Evolutionary conservation across 1,140 invertebrate species (phyloP).

Genomic region (Temnothorax nylanderi): DNA sequence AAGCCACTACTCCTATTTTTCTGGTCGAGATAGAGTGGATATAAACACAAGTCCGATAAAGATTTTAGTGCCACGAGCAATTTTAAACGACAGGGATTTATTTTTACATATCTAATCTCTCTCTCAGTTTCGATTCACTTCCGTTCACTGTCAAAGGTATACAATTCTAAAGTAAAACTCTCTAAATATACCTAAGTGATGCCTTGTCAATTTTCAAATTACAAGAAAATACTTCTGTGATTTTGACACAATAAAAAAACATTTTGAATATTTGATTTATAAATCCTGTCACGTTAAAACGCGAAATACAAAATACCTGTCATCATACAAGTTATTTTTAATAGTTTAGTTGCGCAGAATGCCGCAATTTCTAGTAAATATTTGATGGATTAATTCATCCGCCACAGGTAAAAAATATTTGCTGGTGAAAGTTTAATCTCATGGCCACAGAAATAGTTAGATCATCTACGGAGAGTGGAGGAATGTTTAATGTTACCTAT

Average conservation of each 20-base stretch:
- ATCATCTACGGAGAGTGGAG: background rate
- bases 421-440: conserved; percentile 30
- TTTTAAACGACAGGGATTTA: background rate
- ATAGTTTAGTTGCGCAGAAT: conserved; percentile 23
- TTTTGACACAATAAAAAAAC: conserved; percentile 1
- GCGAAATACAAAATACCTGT: conserved; percentile 7
- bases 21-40: conserved; percentile 32
- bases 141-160: background rate
- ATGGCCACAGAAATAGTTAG: conserved; percentile 11
- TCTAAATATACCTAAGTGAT: background rate
- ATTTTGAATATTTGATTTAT: conserved; percentile 35
- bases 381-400: conserved; percentile 49
- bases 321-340: conserved; percentile 41
- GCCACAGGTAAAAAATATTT: conserved; percentile 49
- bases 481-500: conserved; percentile 18
- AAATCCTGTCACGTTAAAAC: conserved; percentile 6
- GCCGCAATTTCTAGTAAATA: conserved; percentile 49
- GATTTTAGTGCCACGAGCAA: conserved; percentile 6
- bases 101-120: background rate
- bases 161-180: background rate
- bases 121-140: background rate
- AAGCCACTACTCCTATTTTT: conserved; percentile 60
- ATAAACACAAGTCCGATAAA: conserved; percentile 38
- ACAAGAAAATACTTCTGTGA: background rate
- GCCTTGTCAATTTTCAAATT: background rate